Conservation (phyloP, 2,888 invertebrate genomes). For the Diachrysia chrysitis region DNA sequence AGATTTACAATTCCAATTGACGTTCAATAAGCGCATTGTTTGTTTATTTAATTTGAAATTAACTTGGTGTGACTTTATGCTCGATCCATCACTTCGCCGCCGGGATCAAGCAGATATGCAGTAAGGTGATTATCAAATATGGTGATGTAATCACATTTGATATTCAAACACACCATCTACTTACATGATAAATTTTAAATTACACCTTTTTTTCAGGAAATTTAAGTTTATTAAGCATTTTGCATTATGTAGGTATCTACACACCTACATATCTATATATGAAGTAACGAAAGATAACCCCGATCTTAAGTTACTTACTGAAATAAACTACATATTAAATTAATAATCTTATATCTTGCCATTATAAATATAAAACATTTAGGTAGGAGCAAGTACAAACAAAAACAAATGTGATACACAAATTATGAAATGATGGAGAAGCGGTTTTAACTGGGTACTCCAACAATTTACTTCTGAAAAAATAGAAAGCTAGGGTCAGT, state of each 20-base stretch:
- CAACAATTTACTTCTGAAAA: conserved; percentile 41
- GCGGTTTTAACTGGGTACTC: conserved; percentile 13
- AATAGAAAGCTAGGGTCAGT: conserved; percentile 70
- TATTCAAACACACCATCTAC: not conserved
- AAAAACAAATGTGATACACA: not conserved
- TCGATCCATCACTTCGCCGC: conserved; percentile 22
- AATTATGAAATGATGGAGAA: not conserved
- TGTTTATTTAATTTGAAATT: conserved; percentile 19
- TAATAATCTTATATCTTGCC: too few relatives aligned
- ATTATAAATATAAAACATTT: too few relatives aligned
- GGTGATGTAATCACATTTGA: conserved; percentile 16
- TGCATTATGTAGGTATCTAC: too few relatives aligned
- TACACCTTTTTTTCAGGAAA: too few relatives aligned
- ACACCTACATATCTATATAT: too few relatives aligned
- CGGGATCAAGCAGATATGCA: conserved; percentile 12
- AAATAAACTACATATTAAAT: too few relatives aligned
- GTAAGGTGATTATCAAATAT: conserved; percentile 34
- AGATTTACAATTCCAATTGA: conserved; percentile 13
- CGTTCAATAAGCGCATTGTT: conserved; percentile 2
- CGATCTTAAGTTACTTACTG: too few relatives aligned
- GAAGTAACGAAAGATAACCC: too few relatives aligned
- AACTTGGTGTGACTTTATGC: conserved; percentile 14
- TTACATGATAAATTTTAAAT: too few relatives aligned
- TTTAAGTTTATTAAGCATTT: too few relatives aligned
- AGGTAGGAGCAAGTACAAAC: too few relatives aligned